Evolutionary conservation across 2,797 vertebrate genomes (phyloP).

Genomic region (Falco biarmicus): DNA sequence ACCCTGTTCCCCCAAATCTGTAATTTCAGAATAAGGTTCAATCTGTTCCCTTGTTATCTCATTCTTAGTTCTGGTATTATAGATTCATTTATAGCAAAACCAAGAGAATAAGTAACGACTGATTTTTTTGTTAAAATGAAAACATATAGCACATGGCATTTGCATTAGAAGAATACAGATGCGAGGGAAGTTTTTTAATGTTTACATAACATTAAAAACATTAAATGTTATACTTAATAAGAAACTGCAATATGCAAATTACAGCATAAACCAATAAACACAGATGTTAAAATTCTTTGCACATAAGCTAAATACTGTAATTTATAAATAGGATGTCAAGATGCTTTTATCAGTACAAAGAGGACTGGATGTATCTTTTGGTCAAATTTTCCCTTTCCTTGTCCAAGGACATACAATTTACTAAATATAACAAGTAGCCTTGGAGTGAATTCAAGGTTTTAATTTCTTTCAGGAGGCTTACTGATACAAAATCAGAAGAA

Average conservation of each 20-base stretch:
- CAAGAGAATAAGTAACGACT: not conserved
- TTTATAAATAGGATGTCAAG: not conserved
- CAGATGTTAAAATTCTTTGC: not conserved
- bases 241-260: not conserved
- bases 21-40: not conserved
- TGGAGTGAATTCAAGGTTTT: slow-evolving; percentile 32
- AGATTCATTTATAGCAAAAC: not conserved
- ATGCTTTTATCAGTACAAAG: not conserved
- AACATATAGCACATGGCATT: not conserved
- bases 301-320: not conserved
- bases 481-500: not conserved
- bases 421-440: not conserved
- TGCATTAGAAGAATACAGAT: not conserved
- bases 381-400: not conserved
- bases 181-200: not conserved
- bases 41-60: not conserved
- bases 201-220: not conserved
- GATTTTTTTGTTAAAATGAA: not conserved
- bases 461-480: not conserved
- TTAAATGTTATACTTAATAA: not conserved
- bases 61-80: not conserved
- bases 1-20: not conserved
- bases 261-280: not conserved
- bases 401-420: not conserved
- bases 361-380: not conserved